Evolutionary conservation across 2,797 vertebrate genomes (phyloP), one percentile per base, ranked within the genome.

Genomic region (Trachurus trachurus): DNA sequence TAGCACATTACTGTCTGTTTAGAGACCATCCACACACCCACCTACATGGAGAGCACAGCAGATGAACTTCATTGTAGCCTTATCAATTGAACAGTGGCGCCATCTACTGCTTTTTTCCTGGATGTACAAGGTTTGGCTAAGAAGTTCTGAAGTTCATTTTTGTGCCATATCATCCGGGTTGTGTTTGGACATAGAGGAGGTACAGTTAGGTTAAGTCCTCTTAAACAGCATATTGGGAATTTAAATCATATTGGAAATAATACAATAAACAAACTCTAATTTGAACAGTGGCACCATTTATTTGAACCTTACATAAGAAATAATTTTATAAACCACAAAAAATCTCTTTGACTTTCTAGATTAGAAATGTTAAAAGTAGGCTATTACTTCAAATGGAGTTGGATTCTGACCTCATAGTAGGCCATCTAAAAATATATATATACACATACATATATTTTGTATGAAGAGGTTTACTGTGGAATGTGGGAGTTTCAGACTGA

Each of bases 31-130:
- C 9, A 22, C 52, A 19, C 6, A 47, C 16, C 9, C 56, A 21
- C 5, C 26, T 22, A 65, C 1, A 15, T 44, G 13, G 13, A 44
- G 16, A 59, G 0, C 21, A 49, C 49, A 42, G 10, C 3, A 4
- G 17, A 31, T 52, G 0, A 15, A 2, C 4, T 1, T 7, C 5
- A 34, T 15, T 37, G 16, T 34, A 37, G 13, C 19, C 4, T 16
- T 2, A 47, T 74, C 22, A 42, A 37, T 47, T 80, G 62, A 49
- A 73, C 26, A 10, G 22, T 78, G 70, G 77, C 75, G 61, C 88
- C 88, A 87, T 79, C 91, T 87, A n/a, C 71, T 77, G 85, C 11
- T 56, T 0, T 0, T 31, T 1, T 19, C 0, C 0, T 19, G 21
- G 13, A 79, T 77, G 59, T 78, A 47, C 80, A 78, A 1, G 0